Evolutionary conservation across 2,888 invertebrate species (phyloP).

Genomic region (Parascotia fuliginaria): DNA sequence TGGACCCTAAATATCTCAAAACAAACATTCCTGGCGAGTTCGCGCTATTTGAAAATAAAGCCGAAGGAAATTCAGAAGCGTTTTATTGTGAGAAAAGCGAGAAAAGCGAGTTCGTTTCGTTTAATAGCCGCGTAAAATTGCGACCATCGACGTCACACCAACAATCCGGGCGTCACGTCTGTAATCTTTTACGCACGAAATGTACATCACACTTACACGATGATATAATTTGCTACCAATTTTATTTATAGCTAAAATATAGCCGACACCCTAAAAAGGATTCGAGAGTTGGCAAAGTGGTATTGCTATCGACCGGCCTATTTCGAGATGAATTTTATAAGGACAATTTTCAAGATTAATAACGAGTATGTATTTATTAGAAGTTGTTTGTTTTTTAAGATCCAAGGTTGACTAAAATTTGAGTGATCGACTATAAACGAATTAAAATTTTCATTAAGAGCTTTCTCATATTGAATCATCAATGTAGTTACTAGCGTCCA

Average conservation of each 20-base stretch:
- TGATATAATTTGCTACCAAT: slow-evolving; percentile 56
- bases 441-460: too few relatives aligned
- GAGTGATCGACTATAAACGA: too few relatives aligned
- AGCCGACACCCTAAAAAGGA: slow-evolving; percentile 42
- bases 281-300: slow-evolving; percentile 30
- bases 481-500: too few relatives aligned
- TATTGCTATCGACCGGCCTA: slow-evolving; percentile 38
- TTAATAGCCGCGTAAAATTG: slow-evolving; percentile 68
- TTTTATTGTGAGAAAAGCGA: slow-evolving; percentile 66
- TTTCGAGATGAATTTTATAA: slow-evolving; percentile 24
- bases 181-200: slow-evolving; percentile 69
- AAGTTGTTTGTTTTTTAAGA: too few relatives aligned
- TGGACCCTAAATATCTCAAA: slow-evolving; percentile 64
- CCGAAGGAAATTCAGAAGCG: slow-evolving; percentile 57
- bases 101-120: slow-evolving; percentile 55
- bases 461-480: too few relatives aligned
- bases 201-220: slow-evolving; percentile 51
- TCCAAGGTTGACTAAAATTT: background rate
- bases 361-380: slow-evolving; percentile 3
- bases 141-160: slow-evolving; percentile 51
- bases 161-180: slow-evolving; percentile 57
- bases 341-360: slow-evolving; percentile 34
- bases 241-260: slow-evolving; percentile 49
- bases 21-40: slow-evolving; percentile 66
- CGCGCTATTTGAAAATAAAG: slow-evolving; percentile 63